Conservation (phyloP, 1,140 invertebrate species). For the Drosophila saltans region DNA sequence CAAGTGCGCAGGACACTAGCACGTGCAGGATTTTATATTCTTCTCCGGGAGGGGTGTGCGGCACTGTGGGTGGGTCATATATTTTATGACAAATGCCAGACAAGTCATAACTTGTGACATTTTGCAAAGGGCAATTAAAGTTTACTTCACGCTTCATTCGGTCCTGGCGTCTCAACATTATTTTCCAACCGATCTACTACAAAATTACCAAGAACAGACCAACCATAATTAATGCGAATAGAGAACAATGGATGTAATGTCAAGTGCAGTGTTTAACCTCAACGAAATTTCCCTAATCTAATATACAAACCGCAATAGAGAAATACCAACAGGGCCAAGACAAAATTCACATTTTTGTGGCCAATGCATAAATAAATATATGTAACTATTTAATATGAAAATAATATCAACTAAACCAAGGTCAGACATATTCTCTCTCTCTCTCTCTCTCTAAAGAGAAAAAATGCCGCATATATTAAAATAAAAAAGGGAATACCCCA, state of each 20-base stretch:
- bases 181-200: neutral
- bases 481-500: neutral
- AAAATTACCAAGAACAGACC: neutral
- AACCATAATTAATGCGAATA: neutral
- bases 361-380: no score
- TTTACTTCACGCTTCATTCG: conserved; percentile 1
- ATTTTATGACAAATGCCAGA: conserved; percentile 14
- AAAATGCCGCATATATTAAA: neutral
- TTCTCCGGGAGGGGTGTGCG: neutral
- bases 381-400: no score
- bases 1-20: neutral
- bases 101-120: conserved; percentile 9
- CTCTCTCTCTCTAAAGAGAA: neutral
- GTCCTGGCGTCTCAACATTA: neutral
- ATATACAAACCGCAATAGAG: no score
- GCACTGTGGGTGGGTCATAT: neutral
- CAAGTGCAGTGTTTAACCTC: neutral
- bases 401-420: neutral
- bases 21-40: conserved; percentile 8
- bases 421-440: neutral
- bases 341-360: no score
- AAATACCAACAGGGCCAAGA: no score
- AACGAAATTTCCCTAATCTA: no score
- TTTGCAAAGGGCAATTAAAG: conserved; percentile 7
- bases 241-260: neutral